Evolutionary conservation across 2,797 vertebrate species (phyloP), one percentile per base, ranked within the genome.

Genomic region (Holocentrus rufus): DNA sequence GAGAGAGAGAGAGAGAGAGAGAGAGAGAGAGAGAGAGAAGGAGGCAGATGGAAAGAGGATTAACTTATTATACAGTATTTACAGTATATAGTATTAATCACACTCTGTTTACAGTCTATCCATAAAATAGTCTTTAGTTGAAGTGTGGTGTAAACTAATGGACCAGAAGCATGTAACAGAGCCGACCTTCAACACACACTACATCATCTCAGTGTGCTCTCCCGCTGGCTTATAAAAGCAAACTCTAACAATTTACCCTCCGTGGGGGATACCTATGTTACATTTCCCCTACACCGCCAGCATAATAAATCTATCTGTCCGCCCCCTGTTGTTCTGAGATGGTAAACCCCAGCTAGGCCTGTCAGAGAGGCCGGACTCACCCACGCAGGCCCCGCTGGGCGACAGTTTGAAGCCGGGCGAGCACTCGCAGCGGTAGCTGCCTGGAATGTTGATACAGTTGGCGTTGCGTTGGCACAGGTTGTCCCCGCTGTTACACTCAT

Each of bases 381-480:
- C 97, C 85, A 97, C 80, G 6, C 97, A 98, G 61, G 96, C 95
- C 7, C 97, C 96, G 0, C 94, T 94, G 1, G 95, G 96, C 0
- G 95, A 97, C 71, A 95, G 93, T 80, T 96, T 96, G 93, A 96
- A 98, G 1, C 97, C 97, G 0, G 89, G 93, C 4, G 95, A 94
- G 46, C 97, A 98, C 71, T 95, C 94, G 86, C 97, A 98, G 87
- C 94, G 94, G 92, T 95, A 98, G 85, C 96, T 97, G 66, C 97
- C 96, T 0, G 96, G 96, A 87, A 97, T 95, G 90, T 98, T 98
- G 92, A 97, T 93, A 66, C 97, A 98, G 88, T 96, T 94, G 4
- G 95, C 95, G 0, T 97, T 96, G 52, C 94, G 95, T 69, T 95
- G 95, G 93, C 97, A 98, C 72, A 96, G 93, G 82, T 94, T 96